Conservation (phyloP, 2,888 invertebrate genomes). For the Patella pellucida region DNA sequence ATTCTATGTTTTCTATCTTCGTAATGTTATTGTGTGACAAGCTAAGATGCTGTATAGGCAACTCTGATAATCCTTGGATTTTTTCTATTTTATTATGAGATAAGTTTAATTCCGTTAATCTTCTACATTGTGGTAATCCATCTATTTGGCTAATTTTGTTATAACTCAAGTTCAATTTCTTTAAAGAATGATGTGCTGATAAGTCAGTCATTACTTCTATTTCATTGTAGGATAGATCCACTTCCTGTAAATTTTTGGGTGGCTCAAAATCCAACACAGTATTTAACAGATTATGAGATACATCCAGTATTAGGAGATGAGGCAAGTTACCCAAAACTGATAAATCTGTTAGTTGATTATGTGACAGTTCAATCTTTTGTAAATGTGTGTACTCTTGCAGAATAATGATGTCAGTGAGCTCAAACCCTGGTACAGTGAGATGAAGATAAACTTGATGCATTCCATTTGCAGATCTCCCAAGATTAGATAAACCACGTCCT, state of each 20-base stretch:
- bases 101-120: conserved; percentile 63
- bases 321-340: conserved; percentile 62
- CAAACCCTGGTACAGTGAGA: conserved; percentile 65
- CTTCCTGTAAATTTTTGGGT: conserved; percentile 64
- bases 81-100: conserved; percentile 66
- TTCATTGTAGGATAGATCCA: conserved; percentile 66
- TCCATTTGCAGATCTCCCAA: conserved; percentile 68
- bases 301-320: conserved; percentile 65
- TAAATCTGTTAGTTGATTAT: conserved; percentile 68
- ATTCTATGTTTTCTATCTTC: conserved; percentile 65
- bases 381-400: conserved; percentile 62
- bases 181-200: conserved; percentile 62
- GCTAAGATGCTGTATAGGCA: conserved; percentile 66
- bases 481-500: conserved; percentile 63
- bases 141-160: conserved; percentile 61
- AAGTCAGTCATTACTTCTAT: conserved; percentile 65
- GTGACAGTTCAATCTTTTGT: conserved; percentile 67
- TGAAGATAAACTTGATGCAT: conserved; percentile 66
- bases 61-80: conserved; percentile 63
- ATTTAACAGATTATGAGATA: conserved; percentile 67
- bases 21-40: conserved; percentile 66
- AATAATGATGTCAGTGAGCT: conserved; percentile 60
- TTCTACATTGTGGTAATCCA: conserved; percentile 62
- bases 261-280: conserved; percentile 65
- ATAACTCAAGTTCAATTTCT: conserved; percentile 63